A percentile compares a stretch with the other conserved stretches of the same genome.
Evolutionary conservation across 2,888 invertebrate species (phyloP).

Genomic region (Odontomyia ornata): DNA sequence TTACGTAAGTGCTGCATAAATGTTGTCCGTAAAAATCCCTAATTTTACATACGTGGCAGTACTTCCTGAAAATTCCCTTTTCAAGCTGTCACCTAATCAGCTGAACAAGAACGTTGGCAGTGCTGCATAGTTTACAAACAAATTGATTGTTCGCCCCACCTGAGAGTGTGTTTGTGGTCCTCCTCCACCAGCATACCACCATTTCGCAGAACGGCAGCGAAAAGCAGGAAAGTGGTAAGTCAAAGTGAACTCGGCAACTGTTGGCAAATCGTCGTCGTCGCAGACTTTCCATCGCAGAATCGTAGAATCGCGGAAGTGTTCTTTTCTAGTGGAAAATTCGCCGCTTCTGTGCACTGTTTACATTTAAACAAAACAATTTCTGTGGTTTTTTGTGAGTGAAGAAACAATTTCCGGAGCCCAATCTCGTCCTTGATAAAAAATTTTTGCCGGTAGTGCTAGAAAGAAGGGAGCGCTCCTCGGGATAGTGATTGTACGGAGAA

Average conservation of each 20-base stretch:
- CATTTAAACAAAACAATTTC: neutral
- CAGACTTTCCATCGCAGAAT: neutral
- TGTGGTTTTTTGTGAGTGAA: neutral
- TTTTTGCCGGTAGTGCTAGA: too few relatives aligned
- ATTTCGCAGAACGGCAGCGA: slow-evolving; percentile 8
- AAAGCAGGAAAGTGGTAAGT: slow-evolving; percentile 1
- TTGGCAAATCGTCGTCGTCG: slow-evolving; percentile 16
- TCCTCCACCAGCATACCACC: neutral
- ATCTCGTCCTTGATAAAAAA: neutral
- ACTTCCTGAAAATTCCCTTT: neutral
- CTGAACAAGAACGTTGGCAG: slow-evolving; percentile 1
- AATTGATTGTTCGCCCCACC: slow-evolving; percentile 22
- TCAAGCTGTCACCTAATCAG: neutral
- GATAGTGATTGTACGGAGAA: too few relatives aligned
- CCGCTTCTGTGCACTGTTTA: neutral
- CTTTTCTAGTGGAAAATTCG: neutral
- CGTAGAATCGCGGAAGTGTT: neutral
- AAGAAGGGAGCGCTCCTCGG: too few relatives aligned
- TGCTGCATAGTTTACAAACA: slow-evolving; percentile 32
- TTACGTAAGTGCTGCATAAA: too few relatives aligned
- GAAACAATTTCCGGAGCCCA: neutral
- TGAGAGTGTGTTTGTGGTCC: slow-evolving; percentile 30
- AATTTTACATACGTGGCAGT: neutral
- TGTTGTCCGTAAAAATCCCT: neutral
- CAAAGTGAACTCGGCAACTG: slow-evolving; percentile 5